Conservation (phyloP, 1,140 invertebrate species). For the Chironomus tepperi region DNA sequence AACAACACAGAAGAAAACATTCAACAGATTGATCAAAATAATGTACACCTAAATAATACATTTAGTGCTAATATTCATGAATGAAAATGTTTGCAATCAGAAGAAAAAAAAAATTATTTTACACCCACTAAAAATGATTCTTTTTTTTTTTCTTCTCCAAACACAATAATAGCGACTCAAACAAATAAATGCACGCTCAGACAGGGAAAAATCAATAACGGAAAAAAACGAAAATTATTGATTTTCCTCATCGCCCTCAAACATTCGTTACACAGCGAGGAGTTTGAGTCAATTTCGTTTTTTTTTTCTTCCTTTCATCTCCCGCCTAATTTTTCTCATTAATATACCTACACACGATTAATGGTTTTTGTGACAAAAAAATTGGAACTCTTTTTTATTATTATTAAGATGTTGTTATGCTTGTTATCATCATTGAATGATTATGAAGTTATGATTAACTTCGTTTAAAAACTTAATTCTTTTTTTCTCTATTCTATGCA, state of each 20-base stretch:
- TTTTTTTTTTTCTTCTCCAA: not conserved
- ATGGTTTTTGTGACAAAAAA: not conserved
- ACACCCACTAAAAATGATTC: not conserved
- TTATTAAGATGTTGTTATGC: not conserved
- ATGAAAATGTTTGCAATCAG: not conserved
- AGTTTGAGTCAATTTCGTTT: conserved; percentile 13
- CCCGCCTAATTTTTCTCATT: conserved; percentile 16
- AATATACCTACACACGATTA: conserved; percentile 11
- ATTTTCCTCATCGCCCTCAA: not conserved
- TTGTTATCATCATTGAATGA: conserved; percentile 15
- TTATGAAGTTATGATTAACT: conserved; percentile 12
- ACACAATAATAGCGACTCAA: not conserved
- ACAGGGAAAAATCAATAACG: conserved; percentile 17
- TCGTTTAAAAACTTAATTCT: not conserved
- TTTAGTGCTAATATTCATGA: not conserved
- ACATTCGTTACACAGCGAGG: not conserved
- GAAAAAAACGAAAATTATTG: conserved; percentile 19
- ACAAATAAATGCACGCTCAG: conserved; percentile 19
- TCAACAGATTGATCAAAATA: conserved; percentile 9
- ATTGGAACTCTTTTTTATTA: not conserved
- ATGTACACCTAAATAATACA: not conserved
- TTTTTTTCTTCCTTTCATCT: not conserved
- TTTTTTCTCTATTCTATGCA: conserved; percentile 7
- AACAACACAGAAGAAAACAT: not conserved
- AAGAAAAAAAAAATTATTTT: no score